Percentiles rank a stretch among this genome's conserved stretches.
Conservation (phyloP, 2,797 vertebrate genomes). For the Rhynchotus rufescens region DNA sequence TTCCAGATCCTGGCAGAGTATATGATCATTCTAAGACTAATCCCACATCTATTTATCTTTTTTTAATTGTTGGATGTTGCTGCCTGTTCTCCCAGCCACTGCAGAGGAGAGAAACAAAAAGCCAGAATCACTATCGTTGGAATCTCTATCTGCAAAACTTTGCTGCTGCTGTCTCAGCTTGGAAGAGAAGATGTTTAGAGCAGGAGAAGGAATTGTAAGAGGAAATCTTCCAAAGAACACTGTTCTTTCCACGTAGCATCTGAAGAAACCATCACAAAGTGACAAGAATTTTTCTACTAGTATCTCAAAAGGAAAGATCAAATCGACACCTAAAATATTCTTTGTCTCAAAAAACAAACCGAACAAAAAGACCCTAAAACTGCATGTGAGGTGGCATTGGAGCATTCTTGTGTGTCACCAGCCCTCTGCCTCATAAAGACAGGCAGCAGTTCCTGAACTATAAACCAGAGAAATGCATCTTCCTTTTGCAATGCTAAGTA, state of each 20-base stretch:
- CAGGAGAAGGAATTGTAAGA: background rate
- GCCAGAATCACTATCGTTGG: background rate
- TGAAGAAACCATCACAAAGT: background rate
- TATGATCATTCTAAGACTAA: background rate
- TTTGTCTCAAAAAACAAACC: background rate
- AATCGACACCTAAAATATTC: background rate
- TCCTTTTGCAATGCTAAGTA: constrained; percentile 1
- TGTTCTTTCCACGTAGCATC: background rate
- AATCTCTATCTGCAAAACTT: background rate
- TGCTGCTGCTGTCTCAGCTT: background rate
- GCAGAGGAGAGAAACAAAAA: background rate
- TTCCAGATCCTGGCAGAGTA: constrained; percentile 54
- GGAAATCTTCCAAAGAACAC: background rate
- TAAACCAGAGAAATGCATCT: background rate
- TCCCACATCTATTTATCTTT: constrained; percentile 42
- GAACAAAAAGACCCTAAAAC: background rate
- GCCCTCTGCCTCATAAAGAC: background rate
- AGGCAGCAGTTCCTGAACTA: background rate
- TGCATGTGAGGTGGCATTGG: background rate
- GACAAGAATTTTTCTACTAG: background rate
- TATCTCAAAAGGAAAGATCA: background rate
- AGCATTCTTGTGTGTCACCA: background rate
- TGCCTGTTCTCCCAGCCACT: constrained; percentile 3
- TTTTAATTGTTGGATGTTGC: constrained; percentile 22
- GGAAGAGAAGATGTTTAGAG: background rate